Evolutionary conservation across 92 coral and sea anemone species (phyloP).

Genomic region (Desmophyllum pertusum): DNA sequence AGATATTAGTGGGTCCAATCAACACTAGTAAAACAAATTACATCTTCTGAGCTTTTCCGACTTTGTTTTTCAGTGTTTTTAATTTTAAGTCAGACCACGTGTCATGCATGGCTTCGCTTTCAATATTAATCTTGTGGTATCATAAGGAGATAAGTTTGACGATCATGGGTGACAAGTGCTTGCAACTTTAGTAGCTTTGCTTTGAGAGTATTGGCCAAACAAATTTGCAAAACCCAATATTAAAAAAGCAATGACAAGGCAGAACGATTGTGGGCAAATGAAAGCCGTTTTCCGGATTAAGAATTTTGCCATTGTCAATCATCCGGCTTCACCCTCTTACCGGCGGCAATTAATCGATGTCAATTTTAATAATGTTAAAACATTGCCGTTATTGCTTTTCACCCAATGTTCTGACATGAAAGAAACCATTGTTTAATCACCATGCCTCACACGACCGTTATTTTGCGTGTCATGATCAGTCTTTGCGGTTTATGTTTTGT

Average conservation of each 20-base stretch:
- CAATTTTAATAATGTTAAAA: background rate
- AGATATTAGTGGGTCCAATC: background rate
- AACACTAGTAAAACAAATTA: background rate
- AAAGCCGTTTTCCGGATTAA: background rate
- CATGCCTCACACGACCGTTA: too few species aligned
- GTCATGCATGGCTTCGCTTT: background rate
- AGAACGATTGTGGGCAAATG: background rate
- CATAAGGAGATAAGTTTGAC: background rate
- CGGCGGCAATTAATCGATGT: background rate
- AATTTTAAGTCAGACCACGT: background rate
- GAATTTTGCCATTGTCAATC: background rate
- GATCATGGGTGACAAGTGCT: background rate
- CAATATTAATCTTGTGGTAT: background rate
- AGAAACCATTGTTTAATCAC: background rate
- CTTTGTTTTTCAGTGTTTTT: background rate
- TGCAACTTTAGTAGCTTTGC: background rate
- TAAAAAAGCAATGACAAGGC: background rate
- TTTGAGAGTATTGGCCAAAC: background rate
- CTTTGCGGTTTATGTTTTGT: too few species aligned
- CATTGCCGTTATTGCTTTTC: background rate
- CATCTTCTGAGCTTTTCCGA: constrained; percentile 2
- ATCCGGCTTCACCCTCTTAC: background rate
- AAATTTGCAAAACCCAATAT: background rate
- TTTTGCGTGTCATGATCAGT: too few species aligned
- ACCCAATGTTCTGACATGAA: background rate